Conservation (phyloP, 2,888 invertebrate genomes). For the Dusona sp. region DNA sequence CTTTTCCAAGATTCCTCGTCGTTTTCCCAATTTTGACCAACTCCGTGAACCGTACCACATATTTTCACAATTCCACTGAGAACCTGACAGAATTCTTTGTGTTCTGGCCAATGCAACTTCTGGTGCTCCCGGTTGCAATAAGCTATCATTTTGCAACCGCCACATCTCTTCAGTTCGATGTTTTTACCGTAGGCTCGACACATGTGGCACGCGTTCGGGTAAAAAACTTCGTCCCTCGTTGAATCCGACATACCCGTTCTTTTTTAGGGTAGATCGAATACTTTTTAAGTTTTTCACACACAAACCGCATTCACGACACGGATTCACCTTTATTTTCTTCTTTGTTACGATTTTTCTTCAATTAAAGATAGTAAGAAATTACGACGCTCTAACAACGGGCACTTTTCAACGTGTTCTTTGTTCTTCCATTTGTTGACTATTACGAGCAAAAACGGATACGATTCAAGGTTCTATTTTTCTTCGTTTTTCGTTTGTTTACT, state of each 20-base stretch:
- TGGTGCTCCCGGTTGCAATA: neutral
- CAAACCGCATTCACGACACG: neutral
- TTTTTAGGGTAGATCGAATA: neutral
- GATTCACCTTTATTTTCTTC: neutral
- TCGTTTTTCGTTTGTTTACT: too few species aligned
- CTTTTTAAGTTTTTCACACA: neutral
- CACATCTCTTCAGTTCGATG: conserved; percentile 77
- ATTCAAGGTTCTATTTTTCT: too few species aligned
- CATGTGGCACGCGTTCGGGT: conserved; percentile 81
- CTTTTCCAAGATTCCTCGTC: too few species aligned
- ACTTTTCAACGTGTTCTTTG: too few species aligned
- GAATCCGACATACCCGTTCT: too few species aligned
- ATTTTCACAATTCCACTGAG: conserved; percentile 25
- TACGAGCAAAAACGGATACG: too few species aligned
- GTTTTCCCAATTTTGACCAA: conserved; percentile 11
- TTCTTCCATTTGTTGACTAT: too few species aligned
- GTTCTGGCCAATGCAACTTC: neutral
- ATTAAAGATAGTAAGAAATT: too few species aligned
- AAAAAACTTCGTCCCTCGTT: conserved; percentile 72
- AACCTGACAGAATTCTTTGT: conserved; percentile 25
- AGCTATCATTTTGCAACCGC: conserved; percentile 55
- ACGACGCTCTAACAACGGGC: too few species aligned
- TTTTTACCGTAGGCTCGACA: conserved; percentile 78
- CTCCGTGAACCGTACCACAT: conserved; percentile 25
- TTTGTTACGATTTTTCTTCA: neutral